Conservation (phyloP, 2,888 invertebrate genomes). For the Calameuta pallipes region DNA sequence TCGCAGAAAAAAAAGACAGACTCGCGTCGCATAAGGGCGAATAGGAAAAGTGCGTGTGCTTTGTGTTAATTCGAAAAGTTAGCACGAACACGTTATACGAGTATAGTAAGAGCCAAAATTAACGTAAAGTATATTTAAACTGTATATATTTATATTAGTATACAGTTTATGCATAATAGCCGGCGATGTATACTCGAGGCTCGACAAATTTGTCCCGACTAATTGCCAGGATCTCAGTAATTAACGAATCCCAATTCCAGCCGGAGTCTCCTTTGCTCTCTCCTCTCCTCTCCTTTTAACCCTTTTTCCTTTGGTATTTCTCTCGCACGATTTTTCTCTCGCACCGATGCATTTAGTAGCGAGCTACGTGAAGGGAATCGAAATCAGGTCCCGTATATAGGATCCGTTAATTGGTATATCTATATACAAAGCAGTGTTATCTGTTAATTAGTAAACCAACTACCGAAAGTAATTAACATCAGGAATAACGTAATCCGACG, state of each 20-base stretch:
- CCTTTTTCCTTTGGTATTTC: constrained; percentile 5
- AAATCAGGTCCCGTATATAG: constrained; percentile 9
- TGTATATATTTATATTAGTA: too few relatives aligned
- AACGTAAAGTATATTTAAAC: too few relatives aligned
- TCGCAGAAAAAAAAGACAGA: constrained; percentile 2
- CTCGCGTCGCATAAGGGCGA: not conserved
- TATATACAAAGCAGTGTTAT: constrained; percentile 6
- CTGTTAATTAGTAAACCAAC: too few relatives aligned
- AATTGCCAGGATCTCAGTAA: constrained; percentile 23
- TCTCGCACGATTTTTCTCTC: constrained; percentile 1
- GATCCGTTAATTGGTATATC: constrained; percentile 17
- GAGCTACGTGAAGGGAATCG: constrained; percentile 12
- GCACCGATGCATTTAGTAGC: not conserved
- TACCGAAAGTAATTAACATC: too few relatives aligned
- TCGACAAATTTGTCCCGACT: constrained; percentile 18
- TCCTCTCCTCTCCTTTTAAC: not conserved
- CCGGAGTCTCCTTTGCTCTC: not conserved
- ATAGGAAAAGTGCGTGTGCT: too few relatives aligned
- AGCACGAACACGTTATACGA: too few relatives aligned
- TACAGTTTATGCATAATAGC: too few relatives aligned
- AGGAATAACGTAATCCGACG: too few relatives aligned
- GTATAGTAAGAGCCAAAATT: too few relatives aligned
- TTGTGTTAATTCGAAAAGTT: too few relatives aligned
- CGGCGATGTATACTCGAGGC: not conserved
- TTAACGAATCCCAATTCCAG: constrained; percentile 17